Evolutionary conservation across 2,888 invertebrate genomes (phyloP).

Genomic region (Himalopsyche kuldschensis): DNA sequence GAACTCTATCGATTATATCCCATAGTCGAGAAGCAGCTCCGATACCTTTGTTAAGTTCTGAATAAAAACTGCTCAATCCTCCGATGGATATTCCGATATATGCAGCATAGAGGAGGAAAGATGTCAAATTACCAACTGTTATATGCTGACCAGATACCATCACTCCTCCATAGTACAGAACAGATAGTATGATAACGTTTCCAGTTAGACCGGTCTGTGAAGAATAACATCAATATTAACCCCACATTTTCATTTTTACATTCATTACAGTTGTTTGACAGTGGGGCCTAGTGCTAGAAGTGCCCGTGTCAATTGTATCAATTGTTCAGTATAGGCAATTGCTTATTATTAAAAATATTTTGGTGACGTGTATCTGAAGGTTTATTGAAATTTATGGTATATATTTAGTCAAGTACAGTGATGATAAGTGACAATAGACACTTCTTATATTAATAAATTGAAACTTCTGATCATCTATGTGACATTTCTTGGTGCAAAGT

Average conservation of each 20-base stretch:
- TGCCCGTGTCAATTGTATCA: too few species aligned
- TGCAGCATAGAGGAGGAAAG: conserved; percentile 92
- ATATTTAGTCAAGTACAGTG: too few species aligned
- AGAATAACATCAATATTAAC: not conserved
- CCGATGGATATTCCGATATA: conserved; percentile 90
- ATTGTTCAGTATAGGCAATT: too few species aligned
- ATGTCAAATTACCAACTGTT: conserved; percentile 86
- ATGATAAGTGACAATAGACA: too few species aligned
- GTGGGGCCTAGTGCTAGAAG: too few species aligned
- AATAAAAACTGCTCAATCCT: conserved; percentile 90
- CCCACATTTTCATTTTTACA: conserved; percentile 11
- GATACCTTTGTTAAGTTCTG: conserved; percentile 89
- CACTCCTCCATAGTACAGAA: conserved; percentile 88
- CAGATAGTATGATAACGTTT: conserved; percentile 85
- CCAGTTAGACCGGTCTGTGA: conserved; percentile 83
- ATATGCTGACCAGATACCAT: conserved; percentile 80
- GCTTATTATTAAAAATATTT: too few species aligned
- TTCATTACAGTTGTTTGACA: too few species aligned
- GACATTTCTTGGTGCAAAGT: too few species aligned
- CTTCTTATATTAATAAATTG: too few species aligned
- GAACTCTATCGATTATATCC: conserved; percentile 82
- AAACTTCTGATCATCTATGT: too few species aligned
- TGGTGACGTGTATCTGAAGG: too few species aligned
- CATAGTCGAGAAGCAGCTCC: conserved; percentile 90
- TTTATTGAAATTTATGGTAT: too few species aligned